A percentile compares a stretch with the other conserved stretches of the same genome.
phyloP scores from a whole-genome alignment of 2,797 vertebrate species.

The Mormyrus hasselquistii region DNA sequence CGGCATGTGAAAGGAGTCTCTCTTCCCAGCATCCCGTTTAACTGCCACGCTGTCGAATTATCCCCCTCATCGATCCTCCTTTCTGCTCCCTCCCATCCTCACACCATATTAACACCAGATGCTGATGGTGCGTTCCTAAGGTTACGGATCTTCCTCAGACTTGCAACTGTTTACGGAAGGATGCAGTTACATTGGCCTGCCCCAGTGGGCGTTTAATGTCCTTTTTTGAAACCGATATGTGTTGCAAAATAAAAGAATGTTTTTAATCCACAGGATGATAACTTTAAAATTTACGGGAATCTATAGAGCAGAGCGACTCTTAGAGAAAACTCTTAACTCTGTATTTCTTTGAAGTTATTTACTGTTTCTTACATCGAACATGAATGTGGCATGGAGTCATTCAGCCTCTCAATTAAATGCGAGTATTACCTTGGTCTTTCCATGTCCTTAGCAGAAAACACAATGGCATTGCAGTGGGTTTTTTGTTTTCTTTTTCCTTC shows the following conservation, averaged over 20 bases:
- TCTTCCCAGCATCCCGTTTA: background rate
- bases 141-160: background rate
- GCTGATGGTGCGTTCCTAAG: background rate
- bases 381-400: background rate
- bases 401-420: background rate
- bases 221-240: conserved; percentile 31
- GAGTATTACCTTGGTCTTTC: background rate
- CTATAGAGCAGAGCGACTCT: background rate
- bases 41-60: background rate
- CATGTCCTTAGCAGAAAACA: background rate
- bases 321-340: background rate
- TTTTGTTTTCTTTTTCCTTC: background rate
- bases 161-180: background rate
- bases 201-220: background rate
- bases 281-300: conserved; percentile 28
- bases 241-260: background rate
- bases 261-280: background rate
- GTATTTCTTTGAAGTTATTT: background rate
- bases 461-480: background rate
- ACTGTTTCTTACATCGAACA: background rate
- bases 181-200: background rate
- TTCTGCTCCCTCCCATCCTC: background rate
- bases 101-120: background rate
- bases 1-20: background rate
- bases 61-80: background rate